Evolutionary conservation across 2,888 invertebrate genomes (phyloP).

Genomic region (Drosophila basisetae): DNA sequence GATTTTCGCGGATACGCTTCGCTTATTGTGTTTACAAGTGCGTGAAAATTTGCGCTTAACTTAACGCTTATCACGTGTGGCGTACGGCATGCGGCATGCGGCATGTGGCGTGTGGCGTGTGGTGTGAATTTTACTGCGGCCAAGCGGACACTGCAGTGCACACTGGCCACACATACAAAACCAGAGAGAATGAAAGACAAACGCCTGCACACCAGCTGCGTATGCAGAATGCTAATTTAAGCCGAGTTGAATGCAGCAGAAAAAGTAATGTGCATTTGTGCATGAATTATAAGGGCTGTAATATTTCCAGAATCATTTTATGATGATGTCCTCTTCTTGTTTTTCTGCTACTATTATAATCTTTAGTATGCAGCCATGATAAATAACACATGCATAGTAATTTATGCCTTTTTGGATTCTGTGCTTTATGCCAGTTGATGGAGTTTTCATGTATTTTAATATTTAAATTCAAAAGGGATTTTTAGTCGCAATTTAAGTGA

Average conservation of each 20-base stretch:
- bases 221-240: slow-evolving; percentile 52
- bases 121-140: slow-evolving; percentile 72
- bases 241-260: slow-evolving; percentile 48
- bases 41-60: slow-evolving; percentile 80
- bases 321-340: not conserved
- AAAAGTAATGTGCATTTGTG: slow-evolving; percentile 44
- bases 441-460: not conserved
- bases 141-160: slow-evolving; percentile 28
- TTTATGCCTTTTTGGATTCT: not conserved
- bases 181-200: slow-evolving; percentile 25
- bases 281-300: slow-evolving; percentile 28
- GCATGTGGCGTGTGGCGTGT: slow-evolving; percentile 49
- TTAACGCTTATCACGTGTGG: slow-evolving; percentile 73
- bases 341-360: slow-evolving; percentile 2
- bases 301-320: slow-evolving; percentile 29
- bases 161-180: slow-evolving; percentile 38
- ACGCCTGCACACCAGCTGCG: slow-evolving; percentile 26
- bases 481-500: not conserved
- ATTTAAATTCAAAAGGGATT: not conserved
- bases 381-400: not conserved
- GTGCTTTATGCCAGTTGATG: not conserved
- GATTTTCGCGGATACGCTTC: slow-evolving; percentile 74
- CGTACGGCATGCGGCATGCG: slow-evolving; percentile 46
- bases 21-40: slow-evolving; percentile 78
- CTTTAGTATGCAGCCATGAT: slow-evolving; percentile 1